phyloP scores from a whole-genome alignment of 2,113 vertebrate species.

The Charina bottae region DNA sequence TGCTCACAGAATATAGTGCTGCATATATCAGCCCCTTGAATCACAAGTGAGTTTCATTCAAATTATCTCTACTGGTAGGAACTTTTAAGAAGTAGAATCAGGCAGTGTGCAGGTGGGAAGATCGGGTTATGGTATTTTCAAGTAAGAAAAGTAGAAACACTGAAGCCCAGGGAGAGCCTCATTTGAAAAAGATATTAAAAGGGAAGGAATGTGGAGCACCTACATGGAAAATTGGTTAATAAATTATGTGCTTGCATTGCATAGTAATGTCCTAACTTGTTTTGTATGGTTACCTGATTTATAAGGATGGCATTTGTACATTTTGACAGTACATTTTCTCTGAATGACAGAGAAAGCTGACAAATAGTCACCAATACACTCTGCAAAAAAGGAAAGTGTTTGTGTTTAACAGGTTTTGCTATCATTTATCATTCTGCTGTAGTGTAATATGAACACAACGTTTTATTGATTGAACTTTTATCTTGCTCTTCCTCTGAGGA shows the following conservation, averaged over 20 bases:
- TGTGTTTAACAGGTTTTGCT: not conserved
- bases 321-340: not conserved
- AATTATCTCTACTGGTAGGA: not conserved
- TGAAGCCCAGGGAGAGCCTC: not conserved
- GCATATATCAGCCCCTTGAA: not conserved
- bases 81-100: not conserved
- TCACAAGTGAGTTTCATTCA: not conserved
- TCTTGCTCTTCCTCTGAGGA: not conserved
- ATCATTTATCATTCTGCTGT: not conserved
- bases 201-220: not conserved
- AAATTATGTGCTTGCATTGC: not conserved
- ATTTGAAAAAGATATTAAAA: not conserved
- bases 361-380: not conserved
- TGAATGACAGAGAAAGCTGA: not conserved
- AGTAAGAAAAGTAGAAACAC: not conserved
- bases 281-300: not conserved
- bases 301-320: not conserved
- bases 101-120: no score
- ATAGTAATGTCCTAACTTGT: not conserved
- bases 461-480: not conserved
- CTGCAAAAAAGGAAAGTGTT: not conserved
- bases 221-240: not conserved
- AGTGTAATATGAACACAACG: not conserved
- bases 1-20: not conserved
- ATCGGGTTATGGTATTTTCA: not conserved